Evolutionary conservation across 2,113 vertebrate genomes (phyloP), one percentile per base, ranked within the genome.

Genomic region (Callocephalon fimbriatum): DNA sequence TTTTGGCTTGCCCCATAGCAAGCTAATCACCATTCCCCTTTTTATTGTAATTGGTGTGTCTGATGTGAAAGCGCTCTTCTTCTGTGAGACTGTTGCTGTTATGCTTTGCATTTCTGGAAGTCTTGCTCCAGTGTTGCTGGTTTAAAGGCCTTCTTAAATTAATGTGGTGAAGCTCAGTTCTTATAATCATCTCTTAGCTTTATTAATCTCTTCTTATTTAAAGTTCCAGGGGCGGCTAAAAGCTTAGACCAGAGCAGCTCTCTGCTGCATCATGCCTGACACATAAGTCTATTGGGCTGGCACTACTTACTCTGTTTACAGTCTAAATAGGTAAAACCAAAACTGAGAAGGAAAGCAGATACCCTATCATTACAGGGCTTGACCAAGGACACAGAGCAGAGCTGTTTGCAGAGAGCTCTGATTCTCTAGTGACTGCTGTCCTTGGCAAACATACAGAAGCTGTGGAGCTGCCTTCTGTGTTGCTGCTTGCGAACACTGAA

Each of bases 241-340:
- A 40, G 48, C 44, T 84, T 53, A 83, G 48, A 40, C 27, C 29
- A 48, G 27, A 45, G 10, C 15, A 73, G 71, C 7, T 51, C 37
- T 74, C 40, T 85, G 81, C 88, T 77, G 42, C 47, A 53, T 78
- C 38, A 45, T 18, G 37, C 35, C 45, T 0, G 0, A 65, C 45
- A 62, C 2, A 0, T 6, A 22, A 79, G 35, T 62, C 31, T 70
- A 2, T 53, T 29, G 25, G 37, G 29, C 54, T 0, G 0, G 67
- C 29, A 27, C 50, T 42, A 25, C 54, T 81, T 93, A 47, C 25
- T 35, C 25, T 68, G 37, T 80, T 88, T 86, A 83, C 63, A 91
- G 62, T 59, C 29, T 71, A 54, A 88, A 71, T 48, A 68, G 37
- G n/a, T 58, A 76, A 88, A 89, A 85, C 10, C 51, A 78, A 91